These are phyloP conservation scores for Sebastes paucispinis DNA, from an alignment of 2,797 vertebrate species.

Conservation along the genomic window DNA sequence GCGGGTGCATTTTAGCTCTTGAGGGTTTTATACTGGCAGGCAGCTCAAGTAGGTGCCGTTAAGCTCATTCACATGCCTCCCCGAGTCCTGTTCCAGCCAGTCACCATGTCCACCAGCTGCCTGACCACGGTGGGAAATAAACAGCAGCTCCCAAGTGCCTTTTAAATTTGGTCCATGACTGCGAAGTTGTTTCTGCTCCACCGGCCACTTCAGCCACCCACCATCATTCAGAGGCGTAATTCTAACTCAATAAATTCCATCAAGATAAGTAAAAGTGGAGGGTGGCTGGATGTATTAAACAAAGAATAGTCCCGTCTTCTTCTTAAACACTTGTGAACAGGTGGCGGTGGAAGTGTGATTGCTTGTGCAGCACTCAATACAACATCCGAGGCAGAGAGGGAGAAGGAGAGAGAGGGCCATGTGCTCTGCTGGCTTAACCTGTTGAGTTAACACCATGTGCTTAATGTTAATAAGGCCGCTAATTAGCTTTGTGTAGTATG, in stretches of 20 bases:
- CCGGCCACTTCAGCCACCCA: constrained; percentile 30
- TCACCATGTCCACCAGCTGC: constrained; percentile 64
- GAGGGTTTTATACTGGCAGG: constrained; percentile 60
- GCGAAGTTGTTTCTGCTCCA: constrained; percentile 8
- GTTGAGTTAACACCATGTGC: constrained; percentile 52
- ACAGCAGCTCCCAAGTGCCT: constrained; percentile 46
- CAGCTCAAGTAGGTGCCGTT: constrained; percentile 73
- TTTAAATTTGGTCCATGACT: constrained; percentile 28
- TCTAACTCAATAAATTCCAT: constrained; percentile 14
- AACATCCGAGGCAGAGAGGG: constrained; percentile 7
- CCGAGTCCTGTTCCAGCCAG: constrained; percentile 64
- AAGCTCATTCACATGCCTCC: constrained; percentile 80
- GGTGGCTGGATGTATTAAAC: not conserved
- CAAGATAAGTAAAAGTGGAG: constrained; percentile 14
- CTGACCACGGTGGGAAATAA: constrained; percentile 58
- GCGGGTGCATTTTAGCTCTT: constrained; percentile 49
- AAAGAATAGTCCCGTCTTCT: not conserved
- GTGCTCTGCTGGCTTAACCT: constrained; percentile 57
- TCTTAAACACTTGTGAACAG: constrained; percentile 32
- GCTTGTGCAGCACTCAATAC: constrained; percentile 9
- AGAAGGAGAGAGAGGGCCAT: constrained; percentile 20
- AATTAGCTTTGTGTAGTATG: constrained; percentile 65
- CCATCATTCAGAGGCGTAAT: constrained; percentile 21
- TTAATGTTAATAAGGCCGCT: constrained; percentile 55
- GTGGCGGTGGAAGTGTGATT: constrained; percentile 38